Conservation (phyloP, 2,888 invertebrate genomes). For the Scelioninae gen. 1 region DNA sequence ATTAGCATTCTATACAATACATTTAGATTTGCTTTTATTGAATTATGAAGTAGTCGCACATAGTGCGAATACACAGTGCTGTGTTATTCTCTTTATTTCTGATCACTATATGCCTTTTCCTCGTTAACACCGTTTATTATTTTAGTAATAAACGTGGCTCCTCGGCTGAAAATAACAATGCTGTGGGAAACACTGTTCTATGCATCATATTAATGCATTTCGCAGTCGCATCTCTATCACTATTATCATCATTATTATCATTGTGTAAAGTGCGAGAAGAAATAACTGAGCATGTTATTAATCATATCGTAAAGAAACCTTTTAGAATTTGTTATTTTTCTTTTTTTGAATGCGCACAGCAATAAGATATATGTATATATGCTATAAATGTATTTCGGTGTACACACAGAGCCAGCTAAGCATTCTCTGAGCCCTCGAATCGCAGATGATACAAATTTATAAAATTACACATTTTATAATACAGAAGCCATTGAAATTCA, state of each 20-base stretch:
- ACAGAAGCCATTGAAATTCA: background rate
- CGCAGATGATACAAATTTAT: slow-evolving; percentile 68
- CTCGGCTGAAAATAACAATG: slow-evolving; percentile 83
- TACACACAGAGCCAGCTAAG: slow-evolving; percentile 83
- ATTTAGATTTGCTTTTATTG: slow-evolving; percentile 63
- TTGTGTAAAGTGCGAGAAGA: slow-evolving; percentile 49
- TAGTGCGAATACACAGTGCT: slow-evolving; percentile 66
- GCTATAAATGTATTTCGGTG: slow-evolving; percentile 76
- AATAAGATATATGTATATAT: slow-evolving; percentile 74
- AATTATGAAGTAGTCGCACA: slow-evolving; percentile 66
- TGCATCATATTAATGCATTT: slow-evolving; percentile 63
- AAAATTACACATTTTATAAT: background rate
- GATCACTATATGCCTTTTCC: slow-evolving; percentile 64
- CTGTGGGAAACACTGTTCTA: slow-evolving; percentile 77
- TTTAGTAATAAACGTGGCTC: slow-evolving; percentile 71
- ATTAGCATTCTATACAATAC: slow-evolving; percentile 42
- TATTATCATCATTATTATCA: slow-evolving; percentile 58
- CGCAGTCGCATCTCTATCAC: slow-evolving; percentile 63
- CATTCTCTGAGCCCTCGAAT: slow-evolving; percentile 81
- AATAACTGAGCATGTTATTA: slow-evolving; percentile 62
- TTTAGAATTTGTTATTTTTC: slow-evolving; percentile 38
- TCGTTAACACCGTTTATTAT: slow-evolving; percentile 69
- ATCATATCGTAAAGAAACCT: slow-evolving; percentile 56
- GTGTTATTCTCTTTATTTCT: slow-evolving; percentile 56
- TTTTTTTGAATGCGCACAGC: slow-evolving; percentile 61